Conservation (phyloP, 2,113 vertebrate species). For the Lasiurus borealis region DNA sequence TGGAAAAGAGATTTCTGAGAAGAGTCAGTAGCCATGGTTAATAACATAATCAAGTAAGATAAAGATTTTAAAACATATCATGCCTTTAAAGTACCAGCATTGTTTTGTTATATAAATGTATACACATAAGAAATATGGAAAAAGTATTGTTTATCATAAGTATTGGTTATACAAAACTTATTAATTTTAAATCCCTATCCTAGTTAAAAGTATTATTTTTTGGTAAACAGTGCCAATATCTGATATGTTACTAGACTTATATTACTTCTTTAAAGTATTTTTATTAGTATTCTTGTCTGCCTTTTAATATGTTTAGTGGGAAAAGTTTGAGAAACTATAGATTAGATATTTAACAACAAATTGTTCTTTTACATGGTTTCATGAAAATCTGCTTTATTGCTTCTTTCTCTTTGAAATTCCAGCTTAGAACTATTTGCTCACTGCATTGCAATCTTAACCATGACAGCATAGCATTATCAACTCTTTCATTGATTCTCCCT, state of each 20-base stretch:
- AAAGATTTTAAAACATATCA: too few relatives aligned
- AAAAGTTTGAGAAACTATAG: background rate
- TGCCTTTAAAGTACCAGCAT: background rate
- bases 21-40: background rate
- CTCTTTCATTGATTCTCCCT: background rate
- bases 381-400: background rate
- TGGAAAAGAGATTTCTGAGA: background rate
- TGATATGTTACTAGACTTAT: background rate
- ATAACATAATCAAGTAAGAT: too few relatives aligned
- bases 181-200: background rate
- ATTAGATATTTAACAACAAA: background rate
- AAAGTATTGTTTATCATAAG: background rate
- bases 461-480: slow-evolving; percentile 60
- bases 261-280: background rate
- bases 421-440: background rate
- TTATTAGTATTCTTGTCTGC: background rate
- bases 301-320: slow-evolving; percentile 24
- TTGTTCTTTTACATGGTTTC: background rate
- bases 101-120: background rate
- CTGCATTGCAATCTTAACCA: background rate
- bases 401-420: background rate
- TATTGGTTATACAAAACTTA: background rate
- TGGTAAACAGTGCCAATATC: background rate
- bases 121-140: background rate
- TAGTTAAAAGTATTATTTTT: background rate